Evolutionary conservation across 2,113 vertebrate genomes (phyloP), one percentile per base, ranked within the genome.

Genomic region (Tachysurus vachellii): DNA sequence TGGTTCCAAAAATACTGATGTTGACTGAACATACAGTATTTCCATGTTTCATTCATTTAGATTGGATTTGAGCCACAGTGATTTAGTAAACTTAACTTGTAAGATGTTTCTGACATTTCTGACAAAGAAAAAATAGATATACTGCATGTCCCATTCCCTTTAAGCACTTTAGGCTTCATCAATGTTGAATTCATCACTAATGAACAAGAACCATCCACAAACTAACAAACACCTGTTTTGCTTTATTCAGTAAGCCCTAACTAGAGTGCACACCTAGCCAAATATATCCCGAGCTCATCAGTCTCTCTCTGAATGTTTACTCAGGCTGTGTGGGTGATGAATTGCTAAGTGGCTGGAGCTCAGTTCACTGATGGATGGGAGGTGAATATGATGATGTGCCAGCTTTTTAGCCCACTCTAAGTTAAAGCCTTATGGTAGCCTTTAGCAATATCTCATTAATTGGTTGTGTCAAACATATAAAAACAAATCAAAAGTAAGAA

Each of bases 301-400:
- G 61, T 80, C 61, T 56, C 61, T 68, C 47, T 42, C 28, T 77
- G 53, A 28, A 36, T 8, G 61, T 80, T 62, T 86, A 61, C 73
- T 79, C 14, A 85, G 84, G 75, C 73, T 36, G n/a, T 21, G 47
- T 21, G 17, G 28, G 76, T 93, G 93, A 94, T 94, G 92, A 92
- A 94, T 93, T 90, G 77, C 86, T 91, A 88, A 89, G 89, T 88
- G 83, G 21, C 28, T 88, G 87, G 88, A 90, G 84, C 90, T 88
- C 82, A 12, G 86, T 82, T 75, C 81, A 42, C 88, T 92, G 92
- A 94, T 92, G 90, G 89, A 93, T 93, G 87, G 80, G 87, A 54
- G 19, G 81, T 64, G 81, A 86, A 83, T 91, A 93, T 93, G 94
- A 91, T 92, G 93, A 94, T 93, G 89, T 86, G 56, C 85, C 89